These are phyloP conservation scores for Pasiphila rectangulata DNA, from an alignment of 2,888 invertebrate species.

Conservation along the genomic window DNA sequence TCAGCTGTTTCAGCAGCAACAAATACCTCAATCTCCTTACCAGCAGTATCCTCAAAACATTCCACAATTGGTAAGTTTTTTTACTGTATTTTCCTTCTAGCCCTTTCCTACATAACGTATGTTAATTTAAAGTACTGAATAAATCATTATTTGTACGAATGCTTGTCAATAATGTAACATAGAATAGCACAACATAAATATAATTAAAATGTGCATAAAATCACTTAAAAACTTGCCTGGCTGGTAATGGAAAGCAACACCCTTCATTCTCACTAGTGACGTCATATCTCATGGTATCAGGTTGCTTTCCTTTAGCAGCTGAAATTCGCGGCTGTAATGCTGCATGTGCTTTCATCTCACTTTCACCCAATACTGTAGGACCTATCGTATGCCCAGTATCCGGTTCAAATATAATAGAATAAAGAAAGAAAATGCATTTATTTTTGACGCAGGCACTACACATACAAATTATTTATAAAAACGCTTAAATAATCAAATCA, in stretches of 20 bases:
- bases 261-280: neutral
- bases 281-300: no score
- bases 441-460: no score
- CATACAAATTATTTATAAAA: no score
- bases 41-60: constrained; percentile 73
- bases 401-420: no score
- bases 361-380: constrained; percentile 9
- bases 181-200: constrained; percentile 1
- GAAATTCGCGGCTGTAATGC: neutral
- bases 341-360: constrained; percentile 16
- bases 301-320: constrained; percentile 3
- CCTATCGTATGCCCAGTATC: neutral
- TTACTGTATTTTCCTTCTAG: no score
- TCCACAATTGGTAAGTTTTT: constrained; percentile 75
- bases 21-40: constrained; percentile 69
- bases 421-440: no score
- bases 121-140: no score
- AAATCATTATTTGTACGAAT: no score
- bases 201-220: neutral
- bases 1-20: constrained; percentile 31
- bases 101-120: no score
- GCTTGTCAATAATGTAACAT: constrained; percentile 2
- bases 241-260: constrained; percentile 5
- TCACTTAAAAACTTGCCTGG: neutral
- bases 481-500: no score